These are phyloP conservation scores for Pachypsylla venusta DNA, from an alignment of 1,140 invertebrate genomes.

Conservation along the genomic window DNA sequence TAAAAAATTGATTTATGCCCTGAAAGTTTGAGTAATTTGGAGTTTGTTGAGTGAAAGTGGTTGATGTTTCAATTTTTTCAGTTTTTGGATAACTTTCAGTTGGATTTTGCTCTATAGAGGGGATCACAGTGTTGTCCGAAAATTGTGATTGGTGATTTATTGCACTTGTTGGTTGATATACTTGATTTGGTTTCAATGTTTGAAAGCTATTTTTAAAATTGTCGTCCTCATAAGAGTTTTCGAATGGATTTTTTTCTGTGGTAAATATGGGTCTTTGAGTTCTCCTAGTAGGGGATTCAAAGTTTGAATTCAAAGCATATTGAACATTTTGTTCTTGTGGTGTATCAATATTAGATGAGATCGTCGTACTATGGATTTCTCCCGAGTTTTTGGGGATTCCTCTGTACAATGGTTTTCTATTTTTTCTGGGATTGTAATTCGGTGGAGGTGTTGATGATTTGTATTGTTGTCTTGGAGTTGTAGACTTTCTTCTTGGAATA, in stretches of 20 bases:
- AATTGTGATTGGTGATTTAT: background rate
- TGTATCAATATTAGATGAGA: too few relatives aligned
- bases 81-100: background rate
- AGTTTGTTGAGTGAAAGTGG: background rate
- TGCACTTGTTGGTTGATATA: background rate
- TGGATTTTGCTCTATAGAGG: background rate
- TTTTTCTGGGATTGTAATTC: constrained; percentile 10
- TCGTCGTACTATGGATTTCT: background rate
- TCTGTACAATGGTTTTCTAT: constrained; percentile 19
- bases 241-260: background rate
- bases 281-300: background rate
- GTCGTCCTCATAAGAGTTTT: background rate
- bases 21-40: constrained; percentile 6
- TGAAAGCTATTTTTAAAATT: background rate
- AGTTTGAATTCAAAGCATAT: too few relatives aligned
- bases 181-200: background rate
- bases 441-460: constrained; percentile 6
- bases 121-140: background rate
- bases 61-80: background rate
- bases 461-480: constrained; percentile 9
- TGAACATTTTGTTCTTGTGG: too few relatives aligned
- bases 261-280: background rate
- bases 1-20: constrained; percentile 5
- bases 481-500: background rate
- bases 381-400: constrained; percentile 16